Evolutionary conservation across 2,797 vertebrate genomes (phyloP), one percentile per base, ranked within the genome.

Genomic region (Protosalanx chinensis): DNA sequence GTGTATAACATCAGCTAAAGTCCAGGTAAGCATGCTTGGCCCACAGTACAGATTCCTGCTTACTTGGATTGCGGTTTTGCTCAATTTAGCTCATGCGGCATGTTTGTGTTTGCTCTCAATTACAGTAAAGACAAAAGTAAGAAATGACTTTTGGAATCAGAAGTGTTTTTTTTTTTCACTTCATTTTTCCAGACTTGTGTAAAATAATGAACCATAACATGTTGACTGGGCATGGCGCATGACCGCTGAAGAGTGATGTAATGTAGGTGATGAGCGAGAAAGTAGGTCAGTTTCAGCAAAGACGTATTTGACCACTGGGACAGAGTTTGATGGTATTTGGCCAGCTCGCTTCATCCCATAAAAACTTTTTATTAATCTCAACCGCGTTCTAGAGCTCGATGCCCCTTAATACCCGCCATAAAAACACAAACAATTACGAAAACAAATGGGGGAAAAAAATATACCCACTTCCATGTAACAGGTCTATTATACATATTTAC

Each of bases 361-460:
- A 86, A 88, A 86, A 65, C 56, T 23, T 71, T 56, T 81, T 85
- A 86, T 87, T 81, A 81, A 84, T 83, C 81, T 81, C 76, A 70
- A 71, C 57, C 75, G 84, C 41, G 67, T 80, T 68, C 78, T 27
- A 71, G 71, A 74, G 67, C 61, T 58, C 64, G 46, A 79, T 59
- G 82, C 18, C 72, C 72, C 80, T 68, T 68, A 74, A 79, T 67
- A 76, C 64, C 67, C 51, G 46, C 74, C 75, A 51, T 72, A 59
- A 64, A 77, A 73, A 74, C 68, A 74, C 65, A 74, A 20, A 65
- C 68, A 72, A 78, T 78, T 64, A n/a, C 61, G 76, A 78, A 81
- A 86, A 81, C 61, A 66, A 66, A 49, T 56, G 18, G 5, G 5
- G 2, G 37, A 29, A 35, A 70, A 70, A 12, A 23, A 30, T 41